Evolutionary conservation across 2,888 invertebrate genomes (phyloP), one percentile per base, ranked within the genome.

Genomic region (Rhamnusium bicolor): DNA sequence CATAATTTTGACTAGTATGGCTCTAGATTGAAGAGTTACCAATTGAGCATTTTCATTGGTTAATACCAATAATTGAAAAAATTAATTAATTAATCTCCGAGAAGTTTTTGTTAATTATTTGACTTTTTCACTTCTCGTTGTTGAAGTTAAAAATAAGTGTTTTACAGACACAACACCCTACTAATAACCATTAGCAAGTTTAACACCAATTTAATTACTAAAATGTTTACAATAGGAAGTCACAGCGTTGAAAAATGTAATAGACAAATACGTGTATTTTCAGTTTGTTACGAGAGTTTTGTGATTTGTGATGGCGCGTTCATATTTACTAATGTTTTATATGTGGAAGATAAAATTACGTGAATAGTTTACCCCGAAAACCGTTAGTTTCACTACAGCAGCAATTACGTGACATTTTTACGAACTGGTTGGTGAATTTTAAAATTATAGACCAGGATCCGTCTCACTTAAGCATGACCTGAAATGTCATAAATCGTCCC

Each of bases 321-420:
- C 40, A 61, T 61, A 61, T 47, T 61, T 47, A 21, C 61, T 61
- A 61, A 61, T 61, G 61, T 61, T 61, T 61, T 46, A 61, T 19
- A 40, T 10, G 61, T 46, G 21, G 19, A 46, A 61, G 27, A 60
- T 65, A 49, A 60, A 66, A 58, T 71, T 71, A 60, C 66, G 54
- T 66, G 71, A 71, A 66, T 63, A 71, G 71, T 71, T 71, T 66
- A 71, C 66, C 66, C 53, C 66, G 61, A 71, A 71, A 24, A 53
- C 71, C 67, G 71, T 71, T 71, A 71, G 71, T 71, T 71, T 32
- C 51, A 46, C 68, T 66, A 69, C 69, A 68, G 66, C 21, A 47
- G 71, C 69, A 73, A 76, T 76, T 76, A 73, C 73, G 70, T 73
- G 71, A 75, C 71, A 73, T 71, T 76, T 76, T 71, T 78, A 69